Base-by-base conservation (phyloP, 2,797 vertebrate genomes). In the Gymnoscopelus braueri region DNA sequence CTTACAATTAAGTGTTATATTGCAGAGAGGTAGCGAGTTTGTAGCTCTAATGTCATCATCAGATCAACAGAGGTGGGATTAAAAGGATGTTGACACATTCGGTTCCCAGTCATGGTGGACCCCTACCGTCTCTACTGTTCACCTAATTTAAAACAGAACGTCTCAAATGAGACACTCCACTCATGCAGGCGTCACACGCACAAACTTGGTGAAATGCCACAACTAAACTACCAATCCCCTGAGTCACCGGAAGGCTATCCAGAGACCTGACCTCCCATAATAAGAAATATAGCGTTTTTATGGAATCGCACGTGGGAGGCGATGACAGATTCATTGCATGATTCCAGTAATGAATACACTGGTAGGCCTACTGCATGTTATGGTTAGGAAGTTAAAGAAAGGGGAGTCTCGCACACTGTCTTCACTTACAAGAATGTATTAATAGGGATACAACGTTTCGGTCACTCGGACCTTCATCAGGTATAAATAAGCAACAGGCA, bases 21-120 rank as follows among this genome's bases (percentile, higher is more conserved):
- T 29, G 26, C 26, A 29, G 26, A 29, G 26, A 29, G 26, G 26
- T 3, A 29, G 26, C 3, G 3, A 0, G 26, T 57, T 57, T 32
- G 32, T 9, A 47, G 55, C 53, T 29, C 2, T 32, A 32, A 63
- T 64, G 74, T 64, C 71, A 55, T 67, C 55, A 13, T 29, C 19
- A 65, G 63, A 73, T 74, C 70, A 60, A 65, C 48, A 67, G n/a
- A 2, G 63, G 65, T 19, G n/a, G 3, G 52, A 54, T 8, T 54
- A 56, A 29, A 29, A 29, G 14, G 24, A 57, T 57, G 11, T 57
- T 15, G 35, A 59, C 32, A 39, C 57, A 14, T 14, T 13, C 48
- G 10, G 3, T 50, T 50, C 48, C 48, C 48, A 14, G 19, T 10
- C 29, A 35, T 6, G 32, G 5, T 6, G 32, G 26, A 29, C 26